phyloP scores from a whole-genome alignment of 2,113 vertebrate species.

The Brachyhypopomus occidentalis region DNA sequence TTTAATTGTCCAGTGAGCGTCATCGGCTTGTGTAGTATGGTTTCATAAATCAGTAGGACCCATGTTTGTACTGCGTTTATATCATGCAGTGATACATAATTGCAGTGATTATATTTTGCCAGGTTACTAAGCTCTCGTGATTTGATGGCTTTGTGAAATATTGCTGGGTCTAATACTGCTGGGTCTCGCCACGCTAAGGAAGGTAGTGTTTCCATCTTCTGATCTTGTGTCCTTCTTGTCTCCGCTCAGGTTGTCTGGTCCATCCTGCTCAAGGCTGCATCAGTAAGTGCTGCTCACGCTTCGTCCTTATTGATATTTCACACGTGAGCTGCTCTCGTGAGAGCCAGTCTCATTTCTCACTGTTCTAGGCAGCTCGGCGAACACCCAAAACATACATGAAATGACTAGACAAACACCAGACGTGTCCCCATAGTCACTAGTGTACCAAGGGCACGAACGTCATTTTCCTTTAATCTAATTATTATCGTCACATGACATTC shows the following conservation, averaged over 20 bases:
- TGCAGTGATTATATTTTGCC: too few relatives aligned
- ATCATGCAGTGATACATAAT: too few relatives aligned
- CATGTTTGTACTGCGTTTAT: too few relatives aligned
- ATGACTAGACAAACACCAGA: neutral
- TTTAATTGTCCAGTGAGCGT: too few relatives aligned
- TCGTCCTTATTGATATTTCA: conserved; percentile 36
- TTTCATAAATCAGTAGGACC: too few relatives aligned
- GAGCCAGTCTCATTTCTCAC: neutral
- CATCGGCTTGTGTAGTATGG: too few relatives aligned
- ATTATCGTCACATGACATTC: neutral
- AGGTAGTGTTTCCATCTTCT: neutral
- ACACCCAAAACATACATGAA: neutral
- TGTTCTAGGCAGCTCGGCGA: neutral
- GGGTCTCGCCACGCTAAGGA: neutral
- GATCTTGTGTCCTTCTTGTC: conserved; percentile 6
- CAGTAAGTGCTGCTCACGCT: conserved; percentile 35
- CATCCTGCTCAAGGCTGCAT: neutral
- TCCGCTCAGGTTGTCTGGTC: neutral
- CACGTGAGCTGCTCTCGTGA: conserved; percentile 2
- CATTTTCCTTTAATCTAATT: conserved; percentile 18
- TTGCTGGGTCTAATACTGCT: too few relatives aligned
- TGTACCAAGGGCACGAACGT: neutral
- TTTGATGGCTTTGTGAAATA: too few relatives aligned
- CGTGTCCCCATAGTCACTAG: neutral
- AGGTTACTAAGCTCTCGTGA: too few relatives aligned